Conservation (phyloP, 2,888 invertebrate species). For the Heliconius aoede region DNA sequence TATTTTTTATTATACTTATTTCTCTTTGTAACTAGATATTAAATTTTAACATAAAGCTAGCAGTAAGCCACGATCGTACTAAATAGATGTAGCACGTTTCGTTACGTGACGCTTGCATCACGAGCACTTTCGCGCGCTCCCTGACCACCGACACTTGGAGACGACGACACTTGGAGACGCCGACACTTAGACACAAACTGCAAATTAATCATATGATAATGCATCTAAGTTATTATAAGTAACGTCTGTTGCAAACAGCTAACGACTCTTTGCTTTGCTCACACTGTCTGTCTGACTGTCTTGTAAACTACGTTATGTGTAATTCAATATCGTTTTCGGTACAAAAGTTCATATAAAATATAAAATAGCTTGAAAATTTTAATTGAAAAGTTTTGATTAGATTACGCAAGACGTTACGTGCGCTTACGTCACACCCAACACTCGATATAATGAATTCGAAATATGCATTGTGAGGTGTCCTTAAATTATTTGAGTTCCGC, state of each 20-base stretch:
- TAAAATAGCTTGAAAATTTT: neutral
- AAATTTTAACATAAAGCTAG: neutral
- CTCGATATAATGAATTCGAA: constrained; percentile 7
- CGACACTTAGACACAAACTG: constrained; percentile 1
- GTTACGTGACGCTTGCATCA: constrained; percentile 50
- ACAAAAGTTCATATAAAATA: neutral
- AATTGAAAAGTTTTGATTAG: neutral
- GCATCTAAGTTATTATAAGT: neutral
- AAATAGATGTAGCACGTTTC: constrained; percentile 3
- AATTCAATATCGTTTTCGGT: no score
- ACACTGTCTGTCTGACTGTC: no score
- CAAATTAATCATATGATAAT: constrained; percentile 9
- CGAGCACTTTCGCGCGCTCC: constrained; percentile 50
- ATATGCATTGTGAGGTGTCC: constrained; percentile 4
- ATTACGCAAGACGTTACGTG: neutral
- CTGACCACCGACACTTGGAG: constrained; percentile 17
- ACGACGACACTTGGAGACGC: constrained; percentile 35
- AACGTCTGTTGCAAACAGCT: neutral
- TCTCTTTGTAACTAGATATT: no score
- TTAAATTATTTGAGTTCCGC: constrained; percentile 1
- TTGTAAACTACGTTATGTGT: no score
- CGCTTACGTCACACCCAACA: neutral
- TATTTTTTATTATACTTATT: no score
- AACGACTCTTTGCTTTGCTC: neutral
- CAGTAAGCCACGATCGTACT: neutral